Percentiles rank a stretch among this genome's conserved stretches.
These are phyloP conservation scores for Cantharis lateralis DNA, from an alignment of 2,888 invertebrate genomes.

Conservation along the genomic window DNA sequence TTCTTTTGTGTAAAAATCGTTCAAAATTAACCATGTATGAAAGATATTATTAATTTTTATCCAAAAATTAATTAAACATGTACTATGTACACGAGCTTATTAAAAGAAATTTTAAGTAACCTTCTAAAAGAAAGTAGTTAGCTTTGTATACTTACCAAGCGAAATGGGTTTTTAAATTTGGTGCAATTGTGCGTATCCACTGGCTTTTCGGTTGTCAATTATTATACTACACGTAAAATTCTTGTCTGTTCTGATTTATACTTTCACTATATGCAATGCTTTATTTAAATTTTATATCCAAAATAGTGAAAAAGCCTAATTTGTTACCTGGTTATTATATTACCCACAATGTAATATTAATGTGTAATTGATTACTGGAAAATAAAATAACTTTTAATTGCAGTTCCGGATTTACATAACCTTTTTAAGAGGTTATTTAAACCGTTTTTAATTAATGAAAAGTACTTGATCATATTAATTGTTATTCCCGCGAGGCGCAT, in stretches of 20 bases:
- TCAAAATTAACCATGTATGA: background rate
- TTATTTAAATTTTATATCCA: background rate
- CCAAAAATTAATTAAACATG: background rate
- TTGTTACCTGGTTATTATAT: background rate
- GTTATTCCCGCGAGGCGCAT: background rate
- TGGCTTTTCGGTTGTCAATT: conserved; percentile 16
- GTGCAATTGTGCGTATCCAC: conserved; percentile 28
- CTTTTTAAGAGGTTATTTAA: background rate
- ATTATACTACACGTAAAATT: conserved; percentile 7
- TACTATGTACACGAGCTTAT: background rate
- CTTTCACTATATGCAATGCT: conserved; percentile 7
- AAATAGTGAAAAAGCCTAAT: background rate
- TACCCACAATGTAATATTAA: background rate
- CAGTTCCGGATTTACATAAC: background rate
- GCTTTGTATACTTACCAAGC: background rate
- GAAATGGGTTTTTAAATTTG: background rate
- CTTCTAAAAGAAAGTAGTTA: conserved; percentile 19
- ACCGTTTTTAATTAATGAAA: background rate
- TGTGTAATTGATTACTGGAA: background rate
- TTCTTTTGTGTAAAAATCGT: background rate
- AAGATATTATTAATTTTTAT: background rate
- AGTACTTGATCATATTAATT: background rate
- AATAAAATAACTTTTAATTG: background rate
- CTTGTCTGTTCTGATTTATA: conserved; percentile 5
- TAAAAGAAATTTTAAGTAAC: conserved; percentile 12